These are phyloP conservation scores for Columbina picui DNA, from an alignment of 2,113 vertebrate genomes.

Conservation along the genomic window DNA sequence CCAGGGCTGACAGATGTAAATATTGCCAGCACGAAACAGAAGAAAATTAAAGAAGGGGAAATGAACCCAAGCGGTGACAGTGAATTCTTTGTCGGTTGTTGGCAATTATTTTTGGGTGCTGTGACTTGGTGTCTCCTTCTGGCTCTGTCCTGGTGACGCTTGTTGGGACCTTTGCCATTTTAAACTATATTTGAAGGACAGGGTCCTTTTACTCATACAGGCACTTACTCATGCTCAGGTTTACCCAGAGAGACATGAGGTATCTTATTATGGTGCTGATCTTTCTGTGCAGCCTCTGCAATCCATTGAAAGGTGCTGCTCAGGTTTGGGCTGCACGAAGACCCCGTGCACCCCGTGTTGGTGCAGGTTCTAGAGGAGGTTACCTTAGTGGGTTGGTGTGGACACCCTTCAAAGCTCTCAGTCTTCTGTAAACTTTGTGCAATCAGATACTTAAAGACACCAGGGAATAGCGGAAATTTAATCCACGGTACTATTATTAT, in stretches of 20 bases:
- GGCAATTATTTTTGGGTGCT: background rate
- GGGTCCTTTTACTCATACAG: background rate
- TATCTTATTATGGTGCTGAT: background rate
- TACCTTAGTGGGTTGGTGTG: background rate
- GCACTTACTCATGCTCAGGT: background rate
- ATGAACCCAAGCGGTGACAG: background rate
- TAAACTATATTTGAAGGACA: background rate
- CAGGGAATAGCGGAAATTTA: background rate
- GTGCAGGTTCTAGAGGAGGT: background rate
- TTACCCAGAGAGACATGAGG: too few species aligned
- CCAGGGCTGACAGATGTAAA: background rate
- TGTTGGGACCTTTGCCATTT: background rate
- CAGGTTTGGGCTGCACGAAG: background rate
- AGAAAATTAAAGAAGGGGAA: background rate
- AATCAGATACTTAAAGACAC: background rate
- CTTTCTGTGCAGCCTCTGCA: background rate
- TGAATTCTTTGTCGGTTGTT: background rate
- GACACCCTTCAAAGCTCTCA: background rate
- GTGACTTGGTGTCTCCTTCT: background rate
- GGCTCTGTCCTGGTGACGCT: background rate
- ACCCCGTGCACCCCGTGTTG: background rate
- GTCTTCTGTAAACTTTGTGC: background rate
- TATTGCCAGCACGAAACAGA: background rate
- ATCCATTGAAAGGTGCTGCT: background rate
- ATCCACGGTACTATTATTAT: fast-evolving